These are phyloP conservation scores for Callochromis pleurospilus DNA, from an alignment of 2,113 vertebrate genomes.

Conservation along the genomic window DNA sequence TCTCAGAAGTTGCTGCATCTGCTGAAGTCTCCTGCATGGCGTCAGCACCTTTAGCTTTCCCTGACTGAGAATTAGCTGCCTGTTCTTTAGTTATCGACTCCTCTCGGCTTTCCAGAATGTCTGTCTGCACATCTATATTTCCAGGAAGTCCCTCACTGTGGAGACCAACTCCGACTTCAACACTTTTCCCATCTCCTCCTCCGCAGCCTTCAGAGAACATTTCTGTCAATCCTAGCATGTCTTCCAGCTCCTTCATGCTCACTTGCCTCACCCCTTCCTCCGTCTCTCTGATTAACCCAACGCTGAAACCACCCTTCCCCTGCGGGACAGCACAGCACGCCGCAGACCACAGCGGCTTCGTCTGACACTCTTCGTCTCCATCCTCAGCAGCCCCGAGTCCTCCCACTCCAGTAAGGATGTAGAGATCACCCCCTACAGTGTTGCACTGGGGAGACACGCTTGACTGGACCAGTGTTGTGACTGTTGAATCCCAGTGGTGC, in stretches of 20 bases:
- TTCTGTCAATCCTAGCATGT: slow-evolving; percentile 45
- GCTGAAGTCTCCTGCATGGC: background rate
- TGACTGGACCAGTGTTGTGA: slow-evolving; percentile 49
- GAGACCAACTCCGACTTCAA: background rate
- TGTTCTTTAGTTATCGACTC: background rate
- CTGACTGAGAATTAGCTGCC: background rate
- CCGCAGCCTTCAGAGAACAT: slow-evolving; percentile 66
- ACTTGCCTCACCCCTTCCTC: slow-evolving; percentile 32
- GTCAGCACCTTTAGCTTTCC: background rate
- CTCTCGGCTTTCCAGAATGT: background rate
- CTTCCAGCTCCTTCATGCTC: slow-evolving; percentile 61
- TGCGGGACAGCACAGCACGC: slow-evolving; percentile 59
- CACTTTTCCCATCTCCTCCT: background rate
- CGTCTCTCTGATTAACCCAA: slow-evolving; percentile 55
- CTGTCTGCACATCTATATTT: background rate
- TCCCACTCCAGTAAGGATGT: slow-evolving; percentile 59
- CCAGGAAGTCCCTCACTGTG: background rate
- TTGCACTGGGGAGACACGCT: slow-evolving; percentile 48
- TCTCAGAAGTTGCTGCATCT: background rate
- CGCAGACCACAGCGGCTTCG: slow-evolving; percentile 58
- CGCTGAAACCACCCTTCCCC: slow-evolving; percentile 40
- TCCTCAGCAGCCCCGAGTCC: background rate
- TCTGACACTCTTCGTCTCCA: slow-evolving; percentile 34
- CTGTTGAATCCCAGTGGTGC: slow-evolving; percentile 56
- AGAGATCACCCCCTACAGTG: slow-evolving; percentile 53